Percentiles rank a stretch among this genome's conserved stretches.
Conservation (phyloP, 2,888 invertebrate species). For the Ypsolopha scabrella region DNA sequence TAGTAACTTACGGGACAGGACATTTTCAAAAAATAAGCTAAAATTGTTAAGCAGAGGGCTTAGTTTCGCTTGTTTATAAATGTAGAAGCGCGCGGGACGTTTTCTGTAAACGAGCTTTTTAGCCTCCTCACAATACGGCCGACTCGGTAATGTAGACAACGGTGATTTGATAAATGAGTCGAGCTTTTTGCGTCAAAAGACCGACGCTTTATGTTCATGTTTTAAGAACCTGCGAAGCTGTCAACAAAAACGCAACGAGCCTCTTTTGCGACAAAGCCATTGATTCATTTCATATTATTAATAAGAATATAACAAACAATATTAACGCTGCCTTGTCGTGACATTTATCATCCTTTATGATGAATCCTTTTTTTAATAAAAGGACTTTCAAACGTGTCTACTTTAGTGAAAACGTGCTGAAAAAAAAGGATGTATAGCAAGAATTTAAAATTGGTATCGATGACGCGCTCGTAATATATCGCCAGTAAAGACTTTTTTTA, state of each 20-base stretch:
- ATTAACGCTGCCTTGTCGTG: neutral
- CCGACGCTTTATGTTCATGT: constrained; percentile 28
- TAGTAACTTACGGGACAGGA: neutral
- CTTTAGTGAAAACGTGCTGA: too few relatives aligned
- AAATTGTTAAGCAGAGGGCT: neutral
- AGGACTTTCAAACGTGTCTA: too few relatives aligned
- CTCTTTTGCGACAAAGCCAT: constrained; percentile 23
- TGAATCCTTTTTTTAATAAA: too few relatives aligned
- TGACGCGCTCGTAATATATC: too few relatives aligned
- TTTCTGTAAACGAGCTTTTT: constrained; percentile 48
- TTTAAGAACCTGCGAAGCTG: constrained; percentile 15
- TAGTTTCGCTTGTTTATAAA: constrained; percentile 1
- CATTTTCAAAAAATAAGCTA: neutral
- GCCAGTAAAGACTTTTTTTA: too few relatives aligned
- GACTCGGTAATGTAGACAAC: constrained; percentile 52
- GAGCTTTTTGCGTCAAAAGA: constrained; percentile 49
- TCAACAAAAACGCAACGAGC: constrained; percentile 12
- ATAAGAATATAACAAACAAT: constrained; percentile 11
- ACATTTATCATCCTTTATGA: too few relatives aligned
- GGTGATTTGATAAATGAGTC: constrained; percentile 59
- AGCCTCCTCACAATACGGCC: constrained; percentile 49
- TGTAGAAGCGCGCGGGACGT: constrained; percentile 12
- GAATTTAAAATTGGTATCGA: too few relatives aligned
- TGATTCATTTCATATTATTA: constrained; percentile 21
- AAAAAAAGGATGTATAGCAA: too few relatives aligned